phyloP scores from a whole-genome alignment of 2,113 vertebrate species.

The Lasiurus cinereus region DNA sequence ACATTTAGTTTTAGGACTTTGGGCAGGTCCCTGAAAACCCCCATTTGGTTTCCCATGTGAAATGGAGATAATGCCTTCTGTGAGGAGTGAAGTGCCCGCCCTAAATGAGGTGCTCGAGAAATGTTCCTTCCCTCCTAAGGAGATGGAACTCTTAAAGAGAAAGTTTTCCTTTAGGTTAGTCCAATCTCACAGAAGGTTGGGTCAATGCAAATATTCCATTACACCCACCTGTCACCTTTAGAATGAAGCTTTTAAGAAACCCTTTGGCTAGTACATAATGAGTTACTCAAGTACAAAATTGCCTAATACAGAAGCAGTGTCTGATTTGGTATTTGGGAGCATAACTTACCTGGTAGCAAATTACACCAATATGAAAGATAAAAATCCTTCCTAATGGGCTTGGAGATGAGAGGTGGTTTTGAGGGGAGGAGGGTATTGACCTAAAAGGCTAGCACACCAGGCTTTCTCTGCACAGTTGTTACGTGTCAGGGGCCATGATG shows the following conservation, averaged over 20 bases:
- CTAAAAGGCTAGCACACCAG: not conserved
- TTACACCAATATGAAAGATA: conserved; percentile 78
- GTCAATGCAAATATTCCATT: conserved; percentile 57
- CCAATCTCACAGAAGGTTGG: not conserved
- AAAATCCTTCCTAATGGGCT: conserved; percentile 47
- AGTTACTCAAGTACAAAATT: not conserved
- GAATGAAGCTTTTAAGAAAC: conserved; percentile 60
- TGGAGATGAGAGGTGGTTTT: not conserved
- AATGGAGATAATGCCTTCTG: not conserved
- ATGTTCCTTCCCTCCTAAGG: not conserved
- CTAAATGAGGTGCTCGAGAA: not conserved
- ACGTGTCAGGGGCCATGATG: conserved; percentile 20
- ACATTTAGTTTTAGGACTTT: not conserved
- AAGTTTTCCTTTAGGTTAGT: conserved; percentile 9
- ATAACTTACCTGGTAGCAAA: conserved; percentile 80
- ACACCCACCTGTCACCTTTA: not conserved
- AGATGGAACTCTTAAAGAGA: not conserved
- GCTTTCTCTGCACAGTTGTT: not conserved
- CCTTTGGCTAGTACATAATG: not conserved
- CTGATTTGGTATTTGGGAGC: conserved; percentile 80
- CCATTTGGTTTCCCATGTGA: conserved; percentile 3
- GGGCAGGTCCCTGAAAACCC: conserved; percentile 2
- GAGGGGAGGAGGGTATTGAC: not conserved
- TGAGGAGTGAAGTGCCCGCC: not conserved
- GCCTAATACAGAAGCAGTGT: conserved; percentile 22